Evolutionary conservation across 2,797 vertebrate species (phyloP), one percentile per base, ranked within the genome.

Genomic region (Lacerta agilis): DNA sequence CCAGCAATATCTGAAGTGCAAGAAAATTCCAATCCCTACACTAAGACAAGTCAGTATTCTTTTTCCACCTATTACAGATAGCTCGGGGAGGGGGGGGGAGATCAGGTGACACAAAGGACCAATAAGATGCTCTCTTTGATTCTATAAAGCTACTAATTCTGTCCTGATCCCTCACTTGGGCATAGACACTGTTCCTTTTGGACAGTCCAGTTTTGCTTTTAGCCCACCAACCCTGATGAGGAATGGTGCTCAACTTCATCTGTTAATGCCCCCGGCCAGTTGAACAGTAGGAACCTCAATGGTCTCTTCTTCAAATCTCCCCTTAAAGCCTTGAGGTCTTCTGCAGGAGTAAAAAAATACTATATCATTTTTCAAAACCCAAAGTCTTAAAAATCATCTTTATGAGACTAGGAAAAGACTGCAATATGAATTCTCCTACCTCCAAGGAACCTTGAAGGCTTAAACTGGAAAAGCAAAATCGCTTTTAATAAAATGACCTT

Each of bases 401-500:
- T 79, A 17, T 61, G n/a, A 29, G 29, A 49, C n/a, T 15, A 71
- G 8, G 41, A 67, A 82, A 85, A 33, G 36, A 80, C 80, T 88
- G 87, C 81, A 90, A 89, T 79, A 86, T 79, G 88, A 78, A 72
- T 91, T 92, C 64, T 84, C 86, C 71, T 7, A 79, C 83, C 81
- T 93, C 88, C 87, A 92, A 86, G n/a, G 64, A 88, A 17, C 83
- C 89, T 72, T 88, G 83, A 76, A 94, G 81, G 80, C 83, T 93
- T 93, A 93, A 91, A 93, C 86, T 88, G 88, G 90, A 92, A 95
- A 94, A 94, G 0, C 83, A 71, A 91, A 93, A 94, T 92, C 84
- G 82, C 84, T 94, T 92, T 89, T 94, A 95, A 95, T 92, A 96
- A 93, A 90, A 87, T 91, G 91, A 90, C 82, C 92, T 95, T 94